Base-by-base conservation (phyloP, 2,888 invertebrate genomes). In the Cenopis cana region DNA sequence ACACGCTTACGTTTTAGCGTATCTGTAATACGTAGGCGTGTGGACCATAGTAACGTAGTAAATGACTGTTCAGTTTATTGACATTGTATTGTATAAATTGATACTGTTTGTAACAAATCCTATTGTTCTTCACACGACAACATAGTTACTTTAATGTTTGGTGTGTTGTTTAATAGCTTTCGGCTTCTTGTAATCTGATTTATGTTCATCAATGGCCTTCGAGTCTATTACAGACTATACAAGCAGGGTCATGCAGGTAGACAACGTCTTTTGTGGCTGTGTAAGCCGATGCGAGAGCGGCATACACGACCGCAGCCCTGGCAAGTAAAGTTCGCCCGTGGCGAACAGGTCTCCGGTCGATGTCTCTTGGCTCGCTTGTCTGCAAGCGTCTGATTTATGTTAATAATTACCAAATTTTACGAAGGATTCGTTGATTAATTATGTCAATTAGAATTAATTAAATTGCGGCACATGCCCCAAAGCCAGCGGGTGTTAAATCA, bases 401-500 rank as follows among this genome's bases (percentile, higher is more conserved):
- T 14, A 41, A 41, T 14, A 41, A 41, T 4, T 41, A 33, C 5
- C 33, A 33, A 33, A 33, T 33, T 6, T 24, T 14, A 41, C 5
- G 11, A 14, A 6, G 14, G 41, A 41, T 41, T 41, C 14, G 11
- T 12, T 29, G 29, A 14, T 49, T 61, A 10, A 18, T 50, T 24
- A 69, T 49, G n/a, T 38, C 69, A 64, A 69, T 64, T 55, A 62
- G 12, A 36, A 24, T 10, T 36, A 52, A 60, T 33, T 57, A 69
- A 69, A 54, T 59, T n/a, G 64, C 56, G 56, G 52, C 38, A 57
- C 56, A 46, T 46, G 41, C 57, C 36, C 20, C 29, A 18, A 29
- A 50, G 24, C 46, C 49, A 56, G 49, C 36, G 52, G 54, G 64
- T 52, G 64, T 65, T 59, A 65, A 70, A 65, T 65, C 65, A 52